These are phyloP conservation scores for Montipora cactus DNA, from an alignment of 64 coral and sea anemone genomes.

Conservation along the genomic window DNA sequence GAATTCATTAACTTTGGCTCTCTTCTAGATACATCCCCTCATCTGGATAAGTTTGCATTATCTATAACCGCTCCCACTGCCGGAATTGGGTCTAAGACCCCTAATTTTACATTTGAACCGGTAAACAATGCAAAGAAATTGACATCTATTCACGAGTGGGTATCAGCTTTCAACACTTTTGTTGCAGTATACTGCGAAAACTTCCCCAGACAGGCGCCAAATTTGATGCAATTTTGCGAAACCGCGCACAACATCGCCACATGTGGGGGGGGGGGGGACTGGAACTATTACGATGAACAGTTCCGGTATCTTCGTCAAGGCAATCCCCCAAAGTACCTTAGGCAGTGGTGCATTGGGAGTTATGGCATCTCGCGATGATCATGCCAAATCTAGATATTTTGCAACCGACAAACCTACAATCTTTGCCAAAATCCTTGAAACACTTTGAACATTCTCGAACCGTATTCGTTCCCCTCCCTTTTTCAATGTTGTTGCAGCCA, in stretches of 20 bases:
- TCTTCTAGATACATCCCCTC: not conserved
- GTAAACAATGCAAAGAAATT: not conserved
- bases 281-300: not conserved
- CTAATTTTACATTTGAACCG: not conserved
- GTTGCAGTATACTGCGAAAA: conserved; percentile 14
- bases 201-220: not conserved
- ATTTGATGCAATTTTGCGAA: not conserved
- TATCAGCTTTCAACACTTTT: conserved; percentile 20
- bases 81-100: not conserved
- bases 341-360: conserved; percentile 13
- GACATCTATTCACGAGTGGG: not conserved
- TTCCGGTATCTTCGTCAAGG: not conserved
- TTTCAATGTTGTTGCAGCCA: too few relatives aligned
- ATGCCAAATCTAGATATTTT: not conserved
- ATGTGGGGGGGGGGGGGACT: not conserved
- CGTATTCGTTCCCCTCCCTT: too few relatives aligned
- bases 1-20: not conserved
- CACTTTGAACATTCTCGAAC: too few relatives aligned
- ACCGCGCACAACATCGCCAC: conserved; percentile 2
- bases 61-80: not conserved
- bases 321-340: not conserved
- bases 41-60: not conserved
- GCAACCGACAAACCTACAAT: not conserved
- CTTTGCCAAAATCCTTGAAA: too few relatives aligned
- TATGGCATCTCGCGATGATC: conserved; percentile 15